These are phyloP conservation scores for Cyanoliseus patagonus DNA, from an alignment of 2,113 vertebrate genomes.

Conservation along the genomic window DNA sequence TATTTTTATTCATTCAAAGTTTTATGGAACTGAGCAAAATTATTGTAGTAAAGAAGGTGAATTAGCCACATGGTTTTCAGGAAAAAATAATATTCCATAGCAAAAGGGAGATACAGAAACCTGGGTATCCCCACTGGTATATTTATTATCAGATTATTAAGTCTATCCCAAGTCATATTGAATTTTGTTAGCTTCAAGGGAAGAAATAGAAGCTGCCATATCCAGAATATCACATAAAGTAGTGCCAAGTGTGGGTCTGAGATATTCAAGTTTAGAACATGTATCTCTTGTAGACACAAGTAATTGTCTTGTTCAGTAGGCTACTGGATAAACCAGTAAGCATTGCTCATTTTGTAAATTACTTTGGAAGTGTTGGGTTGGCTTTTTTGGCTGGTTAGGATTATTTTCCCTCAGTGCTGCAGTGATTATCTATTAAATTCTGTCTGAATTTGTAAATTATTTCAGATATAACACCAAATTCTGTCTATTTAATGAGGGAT, in stretches of 20 bases:
- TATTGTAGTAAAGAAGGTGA: neutral
- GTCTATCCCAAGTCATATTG: neutral
- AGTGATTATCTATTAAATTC: neutral
- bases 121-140: rapidly evolving
- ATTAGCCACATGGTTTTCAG: neutral
- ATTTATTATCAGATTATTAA: neutral
- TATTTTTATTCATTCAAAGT: neutral
- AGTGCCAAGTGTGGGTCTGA: neutral
- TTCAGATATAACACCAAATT: neutral
- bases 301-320: neutral
- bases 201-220: rapidly evolving
- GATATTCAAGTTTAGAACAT: neutral
- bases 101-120: neutral
- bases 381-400: rapidly evolving
- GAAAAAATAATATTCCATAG: neutral
- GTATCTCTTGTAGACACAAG: neutral
- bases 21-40: neutral
- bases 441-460: neutral
- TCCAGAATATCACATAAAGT: neutral
- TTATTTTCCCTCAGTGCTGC: neutral
- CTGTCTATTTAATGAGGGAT: neutral
- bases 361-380: neutral
- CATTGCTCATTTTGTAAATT: neutral
- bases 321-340: neutral
- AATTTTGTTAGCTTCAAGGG: neutral